Evolutionary conservation across 2,113 vertebrate genomes (phyloP).

Genomic region (Oncorhynchus nerka): DNA sequence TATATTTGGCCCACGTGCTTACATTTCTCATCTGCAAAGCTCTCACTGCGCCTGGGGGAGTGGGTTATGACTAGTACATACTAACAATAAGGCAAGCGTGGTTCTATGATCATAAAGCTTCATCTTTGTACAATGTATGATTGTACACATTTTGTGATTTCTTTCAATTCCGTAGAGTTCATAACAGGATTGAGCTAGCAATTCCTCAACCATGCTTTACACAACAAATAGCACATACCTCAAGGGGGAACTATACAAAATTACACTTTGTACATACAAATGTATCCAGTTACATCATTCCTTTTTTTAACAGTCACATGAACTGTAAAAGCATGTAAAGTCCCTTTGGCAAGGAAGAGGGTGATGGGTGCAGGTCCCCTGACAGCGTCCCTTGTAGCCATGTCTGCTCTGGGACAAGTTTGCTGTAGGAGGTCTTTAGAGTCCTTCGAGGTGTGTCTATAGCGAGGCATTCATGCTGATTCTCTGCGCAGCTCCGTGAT

Average conservation of each 20-base stretch:
- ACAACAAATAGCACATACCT: background rate
- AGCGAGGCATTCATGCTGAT: conserved; percentile 54
- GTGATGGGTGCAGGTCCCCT: too few species aligned
- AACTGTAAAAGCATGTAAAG: too few species aligned
- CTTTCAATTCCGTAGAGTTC: too few species aligned
- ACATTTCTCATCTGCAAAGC: background rate
- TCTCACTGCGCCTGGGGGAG: background rate
- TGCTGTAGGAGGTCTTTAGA: background rate
- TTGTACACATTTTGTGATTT: background rate
- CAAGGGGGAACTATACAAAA: background rate
- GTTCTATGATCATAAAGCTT: background rate
- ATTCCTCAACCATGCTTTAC: too few species aligned
- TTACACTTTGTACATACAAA: background rate
- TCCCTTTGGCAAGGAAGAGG: too few species aligned
- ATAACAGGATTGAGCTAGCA: background rate
- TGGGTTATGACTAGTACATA: background rate
- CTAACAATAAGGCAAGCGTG: background rate
- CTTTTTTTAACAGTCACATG: background rate
- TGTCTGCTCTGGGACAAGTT: background rate
- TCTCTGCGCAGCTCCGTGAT: conserved; percentile 77
- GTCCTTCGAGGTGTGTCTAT: background rate
- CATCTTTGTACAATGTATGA: background rate
- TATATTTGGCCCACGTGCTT: background rate
- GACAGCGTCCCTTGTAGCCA: background rate
- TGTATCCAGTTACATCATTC: background rate